Evolutionary conservation across 2,888 invertebrate species (phyloP), one percentile per base, ranked within the genome.

Genomic region (Ophion slaviceki): DNA sequence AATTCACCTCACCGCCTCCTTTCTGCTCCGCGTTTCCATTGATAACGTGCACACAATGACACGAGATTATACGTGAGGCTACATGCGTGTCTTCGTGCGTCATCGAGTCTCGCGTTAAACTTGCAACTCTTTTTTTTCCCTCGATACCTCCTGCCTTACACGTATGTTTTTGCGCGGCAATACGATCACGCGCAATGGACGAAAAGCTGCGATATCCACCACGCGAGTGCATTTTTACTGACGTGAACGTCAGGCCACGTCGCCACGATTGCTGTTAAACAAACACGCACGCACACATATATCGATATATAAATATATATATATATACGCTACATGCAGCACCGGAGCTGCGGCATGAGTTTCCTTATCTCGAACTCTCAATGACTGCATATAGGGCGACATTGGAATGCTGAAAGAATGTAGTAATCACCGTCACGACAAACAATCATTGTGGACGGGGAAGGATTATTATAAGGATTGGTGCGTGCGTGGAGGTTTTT

Each of bases 61-160:
- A 2, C 14, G 14, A 47, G 47, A 14, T 17, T 47, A 11, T 75
- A 36, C 80, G 40, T 45, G 32, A 28, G 36, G 24, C 71, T 62
- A 47, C 5, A 20, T 76, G 59, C 53, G 72, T 53, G n/a, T 10
- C 24, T 53, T 24, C 66, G 47, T 84, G 84, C 80, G 84, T 81
- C 80, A 84, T 81, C 20, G 72, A 11, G 28, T 45, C n/a, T 62
- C 61, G 40, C 62, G 28, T 45, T 70, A 24, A 57, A 53, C 75
- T 40, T 66, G 28, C n/a, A 20, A 2, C n/a, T 68, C 24, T 11
- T 53, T 67, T 68, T 36, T 20, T 75, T 32, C 14, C 40, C 47
- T 47, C n/a, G 8, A 17, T 20, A 8, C 59, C 24, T 11, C 53
- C 36, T 53, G 6, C n/a, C 40, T 47, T 45, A 32, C 14, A 28